Conservation (phyloP, 2,113 vertebrate species). For the Eclectus roratus region DNA sequence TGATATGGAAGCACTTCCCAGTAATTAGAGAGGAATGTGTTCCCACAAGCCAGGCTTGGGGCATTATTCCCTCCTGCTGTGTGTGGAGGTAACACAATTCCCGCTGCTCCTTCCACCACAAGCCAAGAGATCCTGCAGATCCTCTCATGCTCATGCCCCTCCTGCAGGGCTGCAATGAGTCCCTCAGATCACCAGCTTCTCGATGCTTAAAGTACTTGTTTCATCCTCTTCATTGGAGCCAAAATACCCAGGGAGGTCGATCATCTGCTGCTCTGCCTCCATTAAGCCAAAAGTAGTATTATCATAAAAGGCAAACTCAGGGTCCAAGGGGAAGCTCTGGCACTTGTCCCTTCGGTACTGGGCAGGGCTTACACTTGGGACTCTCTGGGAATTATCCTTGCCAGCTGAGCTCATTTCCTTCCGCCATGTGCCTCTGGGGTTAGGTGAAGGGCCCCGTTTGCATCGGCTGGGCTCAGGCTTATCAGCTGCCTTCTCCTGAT, state of each 20-base stretch:
- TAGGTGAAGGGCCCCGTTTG: conserved; percentile 85
- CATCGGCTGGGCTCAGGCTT: conserved; percentile 80
- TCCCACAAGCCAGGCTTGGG: not conserved
- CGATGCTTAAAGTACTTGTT: conserved; percentile 76
- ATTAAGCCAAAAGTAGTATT: conserved; percentile 86
- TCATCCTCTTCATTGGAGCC: conserved; percentile 81
- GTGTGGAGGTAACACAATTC: accelerated
- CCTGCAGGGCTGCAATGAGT: not conserved
- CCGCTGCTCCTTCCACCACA: not conserved
- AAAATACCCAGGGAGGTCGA: conserved; percentile 85
- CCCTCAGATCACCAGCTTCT: conserved; percentile 78
- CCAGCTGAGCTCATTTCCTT: conserved; percentile 73
- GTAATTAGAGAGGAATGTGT: not conserved
- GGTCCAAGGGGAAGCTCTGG: conserved; percentile 84
- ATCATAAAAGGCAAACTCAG: conserved; percentile 79
- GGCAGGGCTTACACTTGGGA: conserved; percentile 76
- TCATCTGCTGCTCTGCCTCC: conserved; percentile 86
- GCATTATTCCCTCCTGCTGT: not conserved
- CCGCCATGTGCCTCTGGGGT: conserved; percentile 78
- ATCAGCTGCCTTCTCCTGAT: conserved; percentile 59
- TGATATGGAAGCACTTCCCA: not conserved
- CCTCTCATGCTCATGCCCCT: not conserved
- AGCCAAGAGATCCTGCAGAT: not conserved
- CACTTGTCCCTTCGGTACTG: conserved; percentile 81
- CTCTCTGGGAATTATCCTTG: conserved; percentile 75